Evolutionary conservation across 2,888 invertebrate species (phyloP).

Genomic region (Chloroclysta siterata): DNA sequence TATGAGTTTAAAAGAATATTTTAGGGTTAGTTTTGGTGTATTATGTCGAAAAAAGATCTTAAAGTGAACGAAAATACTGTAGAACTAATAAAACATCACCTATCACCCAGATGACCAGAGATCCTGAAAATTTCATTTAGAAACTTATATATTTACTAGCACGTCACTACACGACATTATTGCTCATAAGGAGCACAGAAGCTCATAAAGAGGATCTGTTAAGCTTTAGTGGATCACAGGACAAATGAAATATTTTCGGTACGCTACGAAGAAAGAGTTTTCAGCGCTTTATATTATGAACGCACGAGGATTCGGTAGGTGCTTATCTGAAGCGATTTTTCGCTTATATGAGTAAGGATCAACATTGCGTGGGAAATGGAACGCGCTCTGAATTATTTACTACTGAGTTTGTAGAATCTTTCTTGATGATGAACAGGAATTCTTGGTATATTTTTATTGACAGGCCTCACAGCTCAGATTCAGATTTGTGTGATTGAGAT

Average conservation of each 20-base stretch:
- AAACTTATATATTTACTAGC: slow-evolving; percentile 10
- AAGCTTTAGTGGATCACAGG: slow-evolving; percentile 66
- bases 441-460: background rate
- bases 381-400: slow-evolving; percentile 41
- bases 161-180: slow-evolving; percentile 59
- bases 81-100: background rate
- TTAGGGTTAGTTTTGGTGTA: too few species aligned
- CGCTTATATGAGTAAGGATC: slow-evolving; percentile 49
- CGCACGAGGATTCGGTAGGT: slow-evolving; percentile 60
- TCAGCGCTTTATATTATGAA: slow-evolving; percentile 54
- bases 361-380: slow-evolving; percentile 46
- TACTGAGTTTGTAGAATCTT: slow-evolving; percentile 12
- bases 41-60: too few species aligned
- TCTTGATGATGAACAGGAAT: background rate
- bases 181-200: slow-evolving; percentile 64
- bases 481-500: too few species aligned
- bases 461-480: background rate
- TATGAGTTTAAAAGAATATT: too few species aligned
- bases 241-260: slow-evolving; percentile 73
- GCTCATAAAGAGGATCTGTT: slow-evolving; percentile 73
- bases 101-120: background rate
- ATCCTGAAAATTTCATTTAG: background rate
- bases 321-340: slow-evolving; percentile 60
- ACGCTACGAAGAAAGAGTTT: slow-evolving; percentile 51
- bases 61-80: too few species aligned